These are phyloP conservation scores for Propithecus coquereli DNA, from an alignment of 2,113 vertebrate species.

Conservation along the genomic window DNA sequence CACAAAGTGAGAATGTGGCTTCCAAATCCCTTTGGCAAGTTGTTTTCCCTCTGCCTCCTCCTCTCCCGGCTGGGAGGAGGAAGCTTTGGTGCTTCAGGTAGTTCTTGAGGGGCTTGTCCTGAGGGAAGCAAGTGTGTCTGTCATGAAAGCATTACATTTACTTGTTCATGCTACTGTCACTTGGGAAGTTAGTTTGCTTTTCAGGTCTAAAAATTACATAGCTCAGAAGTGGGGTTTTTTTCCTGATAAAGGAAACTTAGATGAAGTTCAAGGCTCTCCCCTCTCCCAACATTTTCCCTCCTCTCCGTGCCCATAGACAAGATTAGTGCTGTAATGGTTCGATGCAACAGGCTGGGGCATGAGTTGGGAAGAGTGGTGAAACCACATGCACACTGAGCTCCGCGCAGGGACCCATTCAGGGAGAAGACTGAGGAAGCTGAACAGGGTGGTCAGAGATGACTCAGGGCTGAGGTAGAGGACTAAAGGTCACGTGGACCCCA, in stretches of 20 bases:
- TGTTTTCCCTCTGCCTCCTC: background rate
- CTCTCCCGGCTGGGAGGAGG: background rate
- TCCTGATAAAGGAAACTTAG: background rate
- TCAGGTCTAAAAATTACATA: background rate
- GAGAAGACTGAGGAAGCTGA: background rate
- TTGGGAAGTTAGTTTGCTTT: background rate
- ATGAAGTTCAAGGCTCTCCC: background rate
- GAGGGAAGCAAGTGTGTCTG: background rate
- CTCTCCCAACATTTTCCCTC: background rate
- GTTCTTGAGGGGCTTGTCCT: background rate
- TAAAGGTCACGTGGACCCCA: background rate
- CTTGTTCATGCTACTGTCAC: background rate
- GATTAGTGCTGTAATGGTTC: background rate
- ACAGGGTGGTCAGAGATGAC: background rate
- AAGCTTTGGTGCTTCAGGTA: background rate
- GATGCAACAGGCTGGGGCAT: background rate
- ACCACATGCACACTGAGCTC: background rate
- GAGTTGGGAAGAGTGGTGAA: background rate
- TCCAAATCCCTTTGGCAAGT: background rate
- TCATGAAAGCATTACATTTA: background rate
- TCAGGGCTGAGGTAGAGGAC: slow-evolving; percentile 64
- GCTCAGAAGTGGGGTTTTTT: background rate
- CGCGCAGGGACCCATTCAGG: background rate
- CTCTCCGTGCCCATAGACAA: background rate
- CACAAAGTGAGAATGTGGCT: background rate